Evolutionary conservation across 2,797 vertebrate species (phyloP).

Genomic region (Acanthiza pusilla): DNA sequence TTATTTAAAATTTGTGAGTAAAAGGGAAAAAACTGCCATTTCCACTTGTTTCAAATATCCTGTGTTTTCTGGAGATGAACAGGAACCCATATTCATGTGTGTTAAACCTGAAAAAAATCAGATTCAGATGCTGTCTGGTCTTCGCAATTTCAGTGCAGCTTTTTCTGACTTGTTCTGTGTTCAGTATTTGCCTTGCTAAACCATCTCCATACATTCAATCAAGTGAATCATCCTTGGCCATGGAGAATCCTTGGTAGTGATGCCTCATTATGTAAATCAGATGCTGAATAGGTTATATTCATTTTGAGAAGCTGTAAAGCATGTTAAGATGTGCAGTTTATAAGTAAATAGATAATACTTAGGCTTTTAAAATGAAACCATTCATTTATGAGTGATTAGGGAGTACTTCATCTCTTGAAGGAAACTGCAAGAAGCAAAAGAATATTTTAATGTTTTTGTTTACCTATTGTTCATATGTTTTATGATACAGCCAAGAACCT

Average conservation of each 20-base stretch:
- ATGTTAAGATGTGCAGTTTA: not conserved
- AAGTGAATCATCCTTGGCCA: not conserved
- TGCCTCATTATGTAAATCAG: slow-evolving; percentile 11
- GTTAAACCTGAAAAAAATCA: not conserved
- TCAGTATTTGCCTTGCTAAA: not conserved
- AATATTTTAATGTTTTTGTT: not conserved
- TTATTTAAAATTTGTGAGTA: not conserved
- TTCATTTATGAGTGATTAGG: not conserved
- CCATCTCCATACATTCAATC: not conserved
- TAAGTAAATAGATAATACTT: not conserved
- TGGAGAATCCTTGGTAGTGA: not conserved
- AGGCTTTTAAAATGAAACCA: not conserved
- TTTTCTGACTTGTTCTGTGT: not conserved
- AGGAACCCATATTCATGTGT: not conserved
- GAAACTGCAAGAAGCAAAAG: not conserved
- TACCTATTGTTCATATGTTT: not conserved
- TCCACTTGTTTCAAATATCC: not conserved
- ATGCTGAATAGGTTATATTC: not conserved
- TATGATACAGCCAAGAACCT: not conserved
- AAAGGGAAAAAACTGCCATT: not conserved
- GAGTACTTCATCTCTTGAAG: not conserved
- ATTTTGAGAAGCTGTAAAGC: slow-evolving; percentile 4
- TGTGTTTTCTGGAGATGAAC: not conserved
- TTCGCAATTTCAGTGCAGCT: not conserved
- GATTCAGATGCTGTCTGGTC: not conserved